phyloP scores from a whole-genome alignment of 2,113 vertebrate species.

The Python bivittatus region DNA sequence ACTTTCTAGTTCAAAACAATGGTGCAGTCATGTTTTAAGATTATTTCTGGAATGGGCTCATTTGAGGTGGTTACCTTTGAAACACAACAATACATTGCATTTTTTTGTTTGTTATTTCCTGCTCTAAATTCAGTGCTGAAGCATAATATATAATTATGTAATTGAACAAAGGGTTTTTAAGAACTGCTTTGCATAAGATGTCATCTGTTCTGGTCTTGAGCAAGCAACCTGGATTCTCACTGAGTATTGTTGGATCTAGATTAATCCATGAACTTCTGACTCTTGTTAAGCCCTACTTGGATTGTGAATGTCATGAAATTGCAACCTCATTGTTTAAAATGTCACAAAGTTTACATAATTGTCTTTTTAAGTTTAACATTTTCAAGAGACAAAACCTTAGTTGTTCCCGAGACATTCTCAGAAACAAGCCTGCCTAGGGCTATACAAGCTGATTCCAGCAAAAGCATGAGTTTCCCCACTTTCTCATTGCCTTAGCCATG shows the following conservation, averaged over 20 bases:
- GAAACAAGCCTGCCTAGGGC: neutral
- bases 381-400: neutral
- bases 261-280: neutral
- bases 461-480: neutral
- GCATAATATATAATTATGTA: neutral
- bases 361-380: neutral
- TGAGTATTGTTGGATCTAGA: neutral
- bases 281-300: neutral
- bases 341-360: neutral
- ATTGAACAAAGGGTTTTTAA: neutral
- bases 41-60: neutral
- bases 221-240: neutral
- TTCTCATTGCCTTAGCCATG: neutral
- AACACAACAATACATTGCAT: neutral
- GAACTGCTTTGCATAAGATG: neutral
- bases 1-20: neutral
- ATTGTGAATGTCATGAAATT: neutral
- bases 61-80: neutral
- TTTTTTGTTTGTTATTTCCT: neutral
- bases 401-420: neutral
- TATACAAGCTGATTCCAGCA: neutral
- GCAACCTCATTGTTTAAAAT: neutral
- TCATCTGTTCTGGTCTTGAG: neutral
- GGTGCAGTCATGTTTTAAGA: neutral
- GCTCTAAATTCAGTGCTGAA: neutral